These are phyloP conservation scores for Zosterops hypoxanthus DNA, from an alignment of 2,113 vertebrate species.

Conservation along the genomic window DNA sequence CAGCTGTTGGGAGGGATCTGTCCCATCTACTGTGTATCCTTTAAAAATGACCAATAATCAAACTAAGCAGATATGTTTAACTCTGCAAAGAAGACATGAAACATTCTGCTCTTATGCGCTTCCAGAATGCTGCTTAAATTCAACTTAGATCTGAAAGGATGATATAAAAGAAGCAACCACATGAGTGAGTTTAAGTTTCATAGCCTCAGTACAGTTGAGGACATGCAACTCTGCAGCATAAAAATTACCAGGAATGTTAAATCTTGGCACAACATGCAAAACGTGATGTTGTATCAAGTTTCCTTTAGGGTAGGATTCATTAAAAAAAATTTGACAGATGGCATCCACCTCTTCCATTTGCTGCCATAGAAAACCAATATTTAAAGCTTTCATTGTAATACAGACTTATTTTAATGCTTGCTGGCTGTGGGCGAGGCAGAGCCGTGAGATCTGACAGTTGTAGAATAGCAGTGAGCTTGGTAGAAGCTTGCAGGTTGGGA, in stretches of 20 bases:
- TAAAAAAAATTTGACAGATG: not conserved
- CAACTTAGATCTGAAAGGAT: not conserved
- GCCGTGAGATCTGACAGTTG: not conserved
- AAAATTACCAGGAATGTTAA: not conserved
- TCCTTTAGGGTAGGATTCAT: not conserved
- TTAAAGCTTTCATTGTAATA: not conserved
- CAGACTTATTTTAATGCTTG: not conserved
- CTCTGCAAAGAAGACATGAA: not conserved
- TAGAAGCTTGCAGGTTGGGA: not conserved
- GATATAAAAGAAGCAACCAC: not conserved
- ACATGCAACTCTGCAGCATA: not conserved
- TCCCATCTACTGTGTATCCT: not conserved
- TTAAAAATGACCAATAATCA: not conserved
- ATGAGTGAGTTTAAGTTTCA: not conserved
- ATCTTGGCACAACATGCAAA: not conserved
- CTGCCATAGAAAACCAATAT: not conserved
- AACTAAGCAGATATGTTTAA: not conserved
- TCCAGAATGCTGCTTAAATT: not conserved
- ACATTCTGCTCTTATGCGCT: not conserved
- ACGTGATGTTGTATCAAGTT: not conserved
- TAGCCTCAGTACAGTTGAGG: not conserved
- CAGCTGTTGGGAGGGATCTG: not conserved
- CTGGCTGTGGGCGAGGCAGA: not conserved
- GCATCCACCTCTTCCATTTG: not conserved
- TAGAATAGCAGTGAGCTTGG: not conserved